Conservation (phyloP, 1,140 invertebrate genomes). For the Drosophila murphyi region DNA sequence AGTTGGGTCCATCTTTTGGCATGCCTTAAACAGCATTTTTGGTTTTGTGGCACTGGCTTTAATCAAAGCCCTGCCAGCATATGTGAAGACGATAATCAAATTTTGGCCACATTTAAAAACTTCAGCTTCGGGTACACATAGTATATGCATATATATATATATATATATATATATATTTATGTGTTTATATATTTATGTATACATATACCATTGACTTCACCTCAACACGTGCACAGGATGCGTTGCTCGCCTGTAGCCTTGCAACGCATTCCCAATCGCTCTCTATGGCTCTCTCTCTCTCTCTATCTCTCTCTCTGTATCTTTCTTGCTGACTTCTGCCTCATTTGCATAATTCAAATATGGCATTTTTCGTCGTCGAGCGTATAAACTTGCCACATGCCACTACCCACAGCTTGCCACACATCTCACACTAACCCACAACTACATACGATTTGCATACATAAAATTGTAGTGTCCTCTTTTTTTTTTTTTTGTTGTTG, state of each 20-base stretch:
- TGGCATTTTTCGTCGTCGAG: constrained; percentile 62
- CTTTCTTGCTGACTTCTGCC: constrained; percentile 2
- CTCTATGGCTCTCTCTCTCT: background rate
- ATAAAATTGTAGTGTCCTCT: constrained; percentile 66
- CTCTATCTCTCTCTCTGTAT: background rate
- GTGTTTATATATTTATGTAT: background rate
- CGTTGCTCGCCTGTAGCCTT: constrained; percentile 7
- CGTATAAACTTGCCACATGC: constrained; percentile 11
- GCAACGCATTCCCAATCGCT: constrained; percentile 8
- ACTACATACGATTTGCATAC: constrained; percentile 72
- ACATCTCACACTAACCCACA: constrained; percentile 2
- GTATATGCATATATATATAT: too few species aligned
- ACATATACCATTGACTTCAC: constrained; percentile 4
- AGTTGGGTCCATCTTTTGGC: constrained; percentile 12
- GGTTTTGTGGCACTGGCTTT: constrained; percentile 19
- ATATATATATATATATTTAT: too few species aligned
- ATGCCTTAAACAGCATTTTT: constrained; percentile 37
- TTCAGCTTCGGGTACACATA: constrained; percentile 19
- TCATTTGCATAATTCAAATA: constrained; percentile 83
- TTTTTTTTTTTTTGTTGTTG: background rate
- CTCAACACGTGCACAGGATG: constrained; percentile 29
- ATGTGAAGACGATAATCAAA: constrained; percentile 3
- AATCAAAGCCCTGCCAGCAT: constrained; percentile 44
- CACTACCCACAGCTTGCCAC: constrained; percentile 5
- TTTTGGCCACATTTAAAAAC: constrained; percentile 24